These are phyloP conservation scores for Thalassarche chlororhynchos DNA, from an alignment of 2,113 vertebrate species.

Conservation along the genomic window DNA sequence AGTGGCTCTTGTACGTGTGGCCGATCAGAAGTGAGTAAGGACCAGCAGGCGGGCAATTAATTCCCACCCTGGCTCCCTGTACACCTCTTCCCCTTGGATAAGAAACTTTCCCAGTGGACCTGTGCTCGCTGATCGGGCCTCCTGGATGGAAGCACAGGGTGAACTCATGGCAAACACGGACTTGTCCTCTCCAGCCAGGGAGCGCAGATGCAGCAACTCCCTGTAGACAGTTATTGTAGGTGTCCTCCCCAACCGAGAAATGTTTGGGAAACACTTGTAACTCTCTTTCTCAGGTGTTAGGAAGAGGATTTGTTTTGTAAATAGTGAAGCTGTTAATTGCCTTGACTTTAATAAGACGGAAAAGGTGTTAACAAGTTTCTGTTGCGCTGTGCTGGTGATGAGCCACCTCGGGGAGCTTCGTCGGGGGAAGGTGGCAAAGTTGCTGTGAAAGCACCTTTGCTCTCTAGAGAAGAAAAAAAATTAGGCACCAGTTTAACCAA, in stretches of 20 bases:
- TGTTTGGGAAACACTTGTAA: slow-evolving; percentile 54
- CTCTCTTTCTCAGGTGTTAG: slow-evolving; percentile 54
- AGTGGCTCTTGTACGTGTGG: rapidly evolving
- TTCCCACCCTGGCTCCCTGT: not conserved
- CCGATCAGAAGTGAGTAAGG: not conserved
- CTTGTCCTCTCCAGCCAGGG: not conserved
- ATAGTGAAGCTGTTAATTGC: slow-evolving; percentile 50
- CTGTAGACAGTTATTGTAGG: not conserved
- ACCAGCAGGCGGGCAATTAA: not conserved
- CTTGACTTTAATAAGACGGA: slow-evolving; percentile 32
- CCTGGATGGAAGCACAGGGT: not conserved
- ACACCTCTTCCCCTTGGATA: not conserved
- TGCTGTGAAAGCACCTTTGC: not conserved
- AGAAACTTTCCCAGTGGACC: not conserved
- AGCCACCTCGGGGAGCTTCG: not conserved
- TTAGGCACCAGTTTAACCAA: not conserved
- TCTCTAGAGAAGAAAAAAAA: not conserved
- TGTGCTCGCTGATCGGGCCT: not conserved
- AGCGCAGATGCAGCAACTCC: not conserved
- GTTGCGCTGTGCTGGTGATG: not conserved
- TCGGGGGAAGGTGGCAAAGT: not conserved
- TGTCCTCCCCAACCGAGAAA: not conserved
- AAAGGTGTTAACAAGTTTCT: slow-evolving; percentile 43
- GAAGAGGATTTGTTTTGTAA: slow-evolving; percentile 65
- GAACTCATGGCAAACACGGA: rapidly evolving